Percentiles rank a stretch among this genome's conserved stretches.
These are phyloP conservation scores for Triops longicaudatus DNA, from an alignment of 1,140 invertebrate species.

Conservation along the genomic window DNA sequence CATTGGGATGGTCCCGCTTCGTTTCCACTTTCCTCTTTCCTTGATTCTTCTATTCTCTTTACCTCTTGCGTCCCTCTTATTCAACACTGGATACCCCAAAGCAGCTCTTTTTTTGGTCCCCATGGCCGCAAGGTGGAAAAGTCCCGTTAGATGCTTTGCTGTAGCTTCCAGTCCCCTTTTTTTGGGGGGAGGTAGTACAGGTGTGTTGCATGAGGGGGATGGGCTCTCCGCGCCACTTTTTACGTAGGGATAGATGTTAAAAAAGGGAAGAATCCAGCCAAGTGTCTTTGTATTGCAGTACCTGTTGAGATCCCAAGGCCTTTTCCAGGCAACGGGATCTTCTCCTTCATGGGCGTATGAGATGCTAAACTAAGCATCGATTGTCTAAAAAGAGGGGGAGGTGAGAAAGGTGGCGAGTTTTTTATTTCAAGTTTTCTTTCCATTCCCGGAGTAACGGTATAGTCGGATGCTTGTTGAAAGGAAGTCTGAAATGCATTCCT, in stretches of 20 bases:
- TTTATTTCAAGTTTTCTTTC: background rate
- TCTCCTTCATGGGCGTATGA: background rate
- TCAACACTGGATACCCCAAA: no score
- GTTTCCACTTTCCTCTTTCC: slow-evolving; percentile 14
- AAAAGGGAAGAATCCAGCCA: background rate
- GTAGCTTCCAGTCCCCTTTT: no score
- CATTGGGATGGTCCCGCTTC: slow-evolving; percentile 1
- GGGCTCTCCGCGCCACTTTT: background rate
- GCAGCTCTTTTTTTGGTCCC: no score
- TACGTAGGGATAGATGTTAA: background rate
- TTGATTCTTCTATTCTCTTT: background rate
- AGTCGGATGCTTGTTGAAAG: background rate
- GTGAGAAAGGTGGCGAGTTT: background rate
- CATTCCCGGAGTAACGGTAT: background rate
- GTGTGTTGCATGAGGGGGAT: background rate
- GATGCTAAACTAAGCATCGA: background rate
- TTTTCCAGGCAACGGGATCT: background rate
- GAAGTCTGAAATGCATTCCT: background rate
- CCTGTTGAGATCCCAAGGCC: background rate
- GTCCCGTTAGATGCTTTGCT: no score
- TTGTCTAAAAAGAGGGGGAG: background rate
- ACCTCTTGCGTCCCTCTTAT: background rate
- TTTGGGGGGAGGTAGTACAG: no score
- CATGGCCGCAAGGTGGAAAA: no score
- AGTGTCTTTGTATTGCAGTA: background rate